A percentile compares a stretch with the other conserved stretches of the same genome.
These are phyloP conservation scores for Conus canariensis DNA, from an alignment of 2,888 invertebrate genomes.

Conservation along the genomic window DNA sequence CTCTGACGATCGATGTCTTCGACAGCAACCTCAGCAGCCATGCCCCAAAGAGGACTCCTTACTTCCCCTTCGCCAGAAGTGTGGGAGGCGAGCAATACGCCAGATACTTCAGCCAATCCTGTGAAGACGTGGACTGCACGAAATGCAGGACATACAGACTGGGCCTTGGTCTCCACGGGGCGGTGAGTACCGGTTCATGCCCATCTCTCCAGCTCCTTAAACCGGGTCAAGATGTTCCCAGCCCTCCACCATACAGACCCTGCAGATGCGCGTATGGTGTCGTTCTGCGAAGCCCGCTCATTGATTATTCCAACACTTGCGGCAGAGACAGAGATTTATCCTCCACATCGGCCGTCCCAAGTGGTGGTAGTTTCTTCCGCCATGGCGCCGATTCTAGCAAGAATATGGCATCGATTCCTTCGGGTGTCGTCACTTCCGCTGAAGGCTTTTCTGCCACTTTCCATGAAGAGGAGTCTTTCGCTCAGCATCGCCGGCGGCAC, in stretches of 20 bases:
- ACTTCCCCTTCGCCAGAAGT: background rate
- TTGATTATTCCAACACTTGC: no score
- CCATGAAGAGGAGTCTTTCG: background rate
- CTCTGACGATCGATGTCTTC: slow-evolving; percentile 64
- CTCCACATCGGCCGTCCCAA: background rate
- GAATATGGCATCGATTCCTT: background rate
- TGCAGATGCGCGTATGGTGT: background rate
- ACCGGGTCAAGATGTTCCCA: background rate
- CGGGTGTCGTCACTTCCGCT: background rate
- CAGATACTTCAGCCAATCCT: slow-evolving; percentile 38
- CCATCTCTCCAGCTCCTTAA: slow-evolving; percentile 23
- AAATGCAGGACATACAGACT: slow-evolving; percentile 42
- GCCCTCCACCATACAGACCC: background rate
- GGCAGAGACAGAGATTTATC: background rate
- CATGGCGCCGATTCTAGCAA: background rate
- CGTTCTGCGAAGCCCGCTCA: background rate
- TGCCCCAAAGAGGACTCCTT: background rate
- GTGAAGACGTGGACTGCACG: slow-evolving; percentile 50
- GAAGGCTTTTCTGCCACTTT: background rate
- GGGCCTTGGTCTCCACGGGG: slow-evolving; percentile 28
- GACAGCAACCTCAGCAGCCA: slow-evolving; percentile 47
- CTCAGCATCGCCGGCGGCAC: slow-evolving; percentile 29
- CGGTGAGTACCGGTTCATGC: background rate
- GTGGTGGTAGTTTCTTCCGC: background rate
- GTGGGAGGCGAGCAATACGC: background rate